Percentiles rank a stretch among this genome's conserved stretches.
Conservation (phyloP, 2,888 invertebrate genomes). For the Lithosia quadra region DNA sequence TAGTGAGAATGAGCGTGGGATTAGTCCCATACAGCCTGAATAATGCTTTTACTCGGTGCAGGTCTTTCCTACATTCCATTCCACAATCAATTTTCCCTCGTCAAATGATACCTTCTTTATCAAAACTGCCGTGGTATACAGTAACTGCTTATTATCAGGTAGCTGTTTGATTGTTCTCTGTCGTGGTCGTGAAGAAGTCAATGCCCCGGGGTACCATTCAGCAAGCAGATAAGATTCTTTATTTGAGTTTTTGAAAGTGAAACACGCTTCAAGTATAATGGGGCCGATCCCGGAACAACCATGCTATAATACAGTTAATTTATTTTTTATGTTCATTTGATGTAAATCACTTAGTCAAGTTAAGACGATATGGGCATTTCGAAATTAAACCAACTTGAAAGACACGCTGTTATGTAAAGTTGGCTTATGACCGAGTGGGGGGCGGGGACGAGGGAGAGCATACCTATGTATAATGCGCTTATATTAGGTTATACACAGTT, state of each 20-base stretch:
- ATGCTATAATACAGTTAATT: slow-evolving; percentile 45
- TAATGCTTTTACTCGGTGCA: not conserved
- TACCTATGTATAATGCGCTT: too few relatives aligned
- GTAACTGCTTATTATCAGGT: too few relatives aligned
- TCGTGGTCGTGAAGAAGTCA: too few relatives aligned
- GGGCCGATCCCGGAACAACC: not conserved
- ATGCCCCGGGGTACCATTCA: too few relatives aligned
- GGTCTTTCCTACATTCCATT: not conserved
- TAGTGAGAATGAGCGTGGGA: too few relatives aligned
- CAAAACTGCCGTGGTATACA: too few relatives aligned
- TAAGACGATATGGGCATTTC: not conserved
- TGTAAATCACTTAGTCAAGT: slow-evolving; percentile 15
- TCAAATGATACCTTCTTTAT: too few relatives aligned
- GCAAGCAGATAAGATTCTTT: too few relatives aligned
- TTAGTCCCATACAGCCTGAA: too few relatives aligned
- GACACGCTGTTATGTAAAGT: not conserved
- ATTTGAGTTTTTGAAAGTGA: not conserved
- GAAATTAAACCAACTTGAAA: not conserved
- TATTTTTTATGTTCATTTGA: slow-evolving; percentile 58
- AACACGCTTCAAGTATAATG: not conserved
- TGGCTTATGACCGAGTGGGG: not conserved
- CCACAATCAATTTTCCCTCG: not conserved
- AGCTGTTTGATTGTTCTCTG: too few relatives aligned
- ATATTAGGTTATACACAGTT: too few relatives aligned
- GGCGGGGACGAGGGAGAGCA: too few relatives aligned